A percentile compares a stretch with the other conserved stretches of the same genome.
Evolutionary conservation across 2,888 invertebrate genomes (phyloP).

Genomic region (Nomada fucata): DNA sequence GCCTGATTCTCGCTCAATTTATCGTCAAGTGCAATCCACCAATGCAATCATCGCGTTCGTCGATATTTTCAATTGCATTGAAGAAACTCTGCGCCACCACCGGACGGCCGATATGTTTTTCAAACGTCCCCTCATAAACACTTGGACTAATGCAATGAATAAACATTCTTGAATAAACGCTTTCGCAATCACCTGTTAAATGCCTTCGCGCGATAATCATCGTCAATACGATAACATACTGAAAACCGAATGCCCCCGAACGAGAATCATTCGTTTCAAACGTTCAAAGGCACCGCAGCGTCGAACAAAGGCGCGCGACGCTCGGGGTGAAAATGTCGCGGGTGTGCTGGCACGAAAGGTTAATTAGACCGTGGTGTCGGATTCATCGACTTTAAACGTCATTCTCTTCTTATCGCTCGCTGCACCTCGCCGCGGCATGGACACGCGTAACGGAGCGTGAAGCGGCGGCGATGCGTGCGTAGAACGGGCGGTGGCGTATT

Average conservation of each 20-base stretch:
- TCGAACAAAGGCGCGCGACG: conserved; percentile 1
- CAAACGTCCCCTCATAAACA: no score
- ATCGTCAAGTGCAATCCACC: no score
- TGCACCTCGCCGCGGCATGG: conserved; percentile 12
- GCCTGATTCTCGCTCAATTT: no score
- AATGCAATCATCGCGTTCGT: no score
- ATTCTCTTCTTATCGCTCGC: conserved; percentile 38
- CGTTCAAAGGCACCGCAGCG: not conserved
- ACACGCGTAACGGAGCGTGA: conserved; percentile 53
- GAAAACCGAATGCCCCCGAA: no score
- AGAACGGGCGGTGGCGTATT: conserved; percentile 54
- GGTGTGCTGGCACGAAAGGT: conserved; percentile 15
- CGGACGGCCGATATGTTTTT: no score
- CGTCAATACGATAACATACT: no score
- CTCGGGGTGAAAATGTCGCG: conserved; percentile 1
- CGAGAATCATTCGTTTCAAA: not conserved
- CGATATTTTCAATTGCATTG: no score
- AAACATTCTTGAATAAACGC: not conserved
- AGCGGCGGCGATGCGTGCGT: conserved; percentile 52
- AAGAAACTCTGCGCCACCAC: no score
- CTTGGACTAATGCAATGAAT: not conserved
- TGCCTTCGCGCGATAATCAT: no score
- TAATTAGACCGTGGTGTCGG: conserved; percentile 41
- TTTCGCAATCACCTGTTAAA: not conserved
- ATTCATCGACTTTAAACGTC: conserved; percentile 27